A percentile compares a stretch with the other conserved stretches of the same genome.
Conservation (phyloP, 2,888 invertebrate genomes). For the Julus scandinavius region DNA sequence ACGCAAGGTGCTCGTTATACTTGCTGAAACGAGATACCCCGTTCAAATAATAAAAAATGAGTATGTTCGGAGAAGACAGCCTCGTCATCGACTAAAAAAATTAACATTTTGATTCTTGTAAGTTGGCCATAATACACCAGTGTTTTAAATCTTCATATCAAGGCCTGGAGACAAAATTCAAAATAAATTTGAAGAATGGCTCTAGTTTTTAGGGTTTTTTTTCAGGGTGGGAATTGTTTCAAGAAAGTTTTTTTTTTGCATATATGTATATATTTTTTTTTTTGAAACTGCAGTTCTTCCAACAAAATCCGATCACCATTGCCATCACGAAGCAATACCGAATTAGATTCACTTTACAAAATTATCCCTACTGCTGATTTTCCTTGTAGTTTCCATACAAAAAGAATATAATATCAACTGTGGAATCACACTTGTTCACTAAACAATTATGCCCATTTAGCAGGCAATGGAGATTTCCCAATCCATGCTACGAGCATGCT, state of each 20-base stretch:
- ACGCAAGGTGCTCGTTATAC: conserved; percentile 20
- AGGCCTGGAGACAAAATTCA: not conserved
- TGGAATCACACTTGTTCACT: conserved; percentile 4
- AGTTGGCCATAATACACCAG: not conserved
- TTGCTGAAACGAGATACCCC: not conserved
- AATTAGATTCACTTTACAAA: not conserved
- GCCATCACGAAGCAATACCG: not conserved
- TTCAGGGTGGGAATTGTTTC: not conserved
- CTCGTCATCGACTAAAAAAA: not conserved
- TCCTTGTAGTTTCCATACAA: not conserved
- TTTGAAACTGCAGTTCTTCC: not conserved
- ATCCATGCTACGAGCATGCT: not conserved
- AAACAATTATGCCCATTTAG: not conserved
- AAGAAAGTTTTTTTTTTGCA: not conserved
- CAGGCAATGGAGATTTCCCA: conserved; percentile 29
- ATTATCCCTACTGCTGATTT: not conserved
- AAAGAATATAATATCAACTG: conserved; percentile 27
- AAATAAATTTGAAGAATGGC: not conserved
- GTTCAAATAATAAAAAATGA: conserved; percentile 37
- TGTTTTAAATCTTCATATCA: not conserved
- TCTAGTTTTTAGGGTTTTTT: not conserved
- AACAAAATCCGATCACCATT: not conserved
- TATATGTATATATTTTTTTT: not conserved
- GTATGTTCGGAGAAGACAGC: conserved; percentile 15
- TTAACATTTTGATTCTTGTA: conserved; percentile 7